Percentiles rank a stretch among this genome's conserved stretches.
Evolutionary conservation across 2,113 vertebrate genomes (phyloP).

Genomic region (Mormoops blainvillei): DNA sequence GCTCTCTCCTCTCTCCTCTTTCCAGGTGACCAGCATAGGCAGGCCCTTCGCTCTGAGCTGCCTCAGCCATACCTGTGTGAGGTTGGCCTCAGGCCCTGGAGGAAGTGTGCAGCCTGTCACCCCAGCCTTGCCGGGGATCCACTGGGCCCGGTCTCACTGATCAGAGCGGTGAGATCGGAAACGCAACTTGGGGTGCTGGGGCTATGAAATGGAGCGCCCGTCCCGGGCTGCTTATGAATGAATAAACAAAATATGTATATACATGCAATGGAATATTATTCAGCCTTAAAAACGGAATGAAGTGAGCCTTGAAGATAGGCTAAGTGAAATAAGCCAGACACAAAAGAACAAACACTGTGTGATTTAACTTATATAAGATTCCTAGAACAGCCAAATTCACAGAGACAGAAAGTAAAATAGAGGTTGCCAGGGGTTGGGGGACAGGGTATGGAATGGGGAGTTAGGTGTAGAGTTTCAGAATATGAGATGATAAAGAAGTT

Average conservation of each 20-base stretch:
- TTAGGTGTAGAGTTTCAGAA: not conserved
- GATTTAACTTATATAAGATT: not conserved
- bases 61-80: too few relatives aligned
- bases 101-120: not conserved
- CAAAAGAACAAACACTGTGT: not conserved
- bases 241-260: not conserved
- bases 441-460: accelerated
- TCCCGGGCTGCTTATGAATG: not conserved
- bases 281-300: not conserved
- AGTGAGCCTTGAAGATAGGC: not conserved
- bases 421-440: not conserved
- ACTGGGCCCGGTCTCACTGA: not conserved
- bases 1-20: not conserved
- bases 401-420: not conserved
- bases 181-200: too few relatives aligned
- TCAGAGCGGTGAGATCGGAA: not conserved
- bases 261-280: not conserved
- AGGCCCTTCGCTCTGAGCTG: not conserved
- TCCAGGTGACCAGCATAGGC: not conserved
- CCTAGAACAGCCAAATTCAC: not conserved
- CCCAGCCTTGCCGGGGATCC: not conserved
- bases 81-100: not conserved
- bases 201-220: not conserved
- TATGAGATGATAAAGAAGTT: not conserved
- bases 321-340: not conserved